Evolutionary conservation across 2,113 vertebrate species (phyloP).

Genomic region (Paratilapia polleni): DNA sequence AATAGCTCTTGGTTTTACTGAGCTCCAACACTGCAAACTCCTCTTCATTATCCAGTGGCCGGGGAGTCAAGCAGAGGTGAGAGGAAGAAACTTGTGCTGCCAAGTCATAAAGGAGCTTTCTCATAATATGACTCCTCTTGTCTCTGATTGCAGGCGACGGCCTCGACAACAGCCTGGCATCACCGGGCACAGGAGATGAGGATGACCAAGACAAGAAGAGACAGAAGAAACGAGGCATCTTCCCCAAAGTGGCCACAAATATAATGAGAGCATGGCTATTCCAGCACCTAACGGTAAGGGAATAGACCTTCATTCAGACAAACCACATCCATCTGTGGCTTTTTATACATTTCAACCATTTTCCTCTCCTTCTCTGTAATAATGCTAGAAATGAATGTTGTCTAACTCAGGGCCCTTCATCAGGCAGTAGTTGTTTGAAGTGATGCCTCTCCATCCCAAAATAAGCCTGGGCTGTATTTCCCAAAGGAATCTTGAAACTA

Average conservation of each 20-base stretch:
- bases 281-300: constrained; percentile 96
- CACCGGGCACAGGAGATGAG: constrained; percentile 92
- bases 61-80: constrained; percentile 51
- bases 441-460: neutral
- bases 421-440: constrained; percentile 12
- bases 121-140: constrained; percentile 6
- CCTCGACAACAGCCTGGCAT: constrained; percentile 94
- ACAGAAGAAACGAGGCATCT: constrained; percentile 81
- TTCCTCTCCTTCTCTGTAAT: neutral
- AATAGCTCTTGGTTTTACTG: constrained; percentile 67
- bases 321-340: neutral
- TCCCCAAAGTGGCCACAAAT: constrained; percentile 82
- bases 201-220: constrained; percentile 81
- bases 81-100: constrained; percentile 25
- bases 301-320: neutral
- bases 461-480: neutral
- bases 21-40: constrained; percentile 36
- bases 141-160: constrained; percentile 85
- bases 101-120: neutral
- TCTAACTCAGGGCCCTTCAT: neutral
- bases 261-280: constrained; percentile 99
- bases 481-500: neutral
- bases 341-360: constrained; percentile 1
- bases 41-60: constrained; percentile 53
- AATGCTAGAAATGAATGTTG: neutral